These are phyloP conservation scores for Drosophila albomicans DNA, from an alignment of 1,140 invertebrate species.

Conservation along the genomic window DNA sequence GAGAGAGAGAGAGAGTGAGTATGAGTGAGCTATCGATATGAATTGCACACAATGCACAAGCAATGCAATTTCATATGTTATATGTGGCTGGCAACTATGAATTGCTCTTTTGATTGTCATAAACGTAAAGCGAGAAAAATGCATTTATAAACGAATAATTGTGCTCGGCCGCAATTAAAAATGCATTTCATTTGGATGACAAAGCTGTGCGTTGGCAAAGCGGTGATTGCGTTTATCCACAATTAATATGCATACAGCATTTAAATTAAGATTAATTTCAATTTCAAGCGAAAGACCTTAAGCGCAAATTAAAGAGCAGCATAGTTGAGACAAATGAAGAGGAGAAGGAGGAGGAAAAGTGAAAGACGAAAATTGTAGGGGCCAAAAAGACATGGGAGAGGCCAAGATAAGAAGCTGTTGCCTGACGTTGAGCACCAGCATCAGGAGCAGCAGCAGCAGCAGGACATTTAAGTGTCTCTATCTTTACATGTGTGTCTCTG, in stretches of 20 bases:
- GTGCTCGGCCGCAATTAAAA: constrained; percentile 53
- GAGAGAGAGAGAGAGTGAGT: background rate
- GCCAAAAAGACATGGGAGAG: constrained; percentile 4
- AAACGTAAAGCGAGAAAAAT: constrained; percentile 29
- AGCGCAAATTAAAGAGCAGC: constrained; percentile 16
- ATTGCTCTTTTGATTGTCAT: constrained; percentile 29
- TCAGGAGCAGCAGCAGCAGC: constrained; percentile 20
- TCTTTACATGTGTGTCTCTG: constrained; percentile 6
- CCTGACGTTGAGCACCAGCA: constrained; percentile 43
- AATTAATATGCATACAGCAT: constrained; percentile 53
- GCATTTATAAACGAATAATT: constrained; percentile 45
- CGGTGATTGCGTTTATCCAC: constrained; percentile 21
- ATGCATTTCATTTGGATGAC: constrained; percentile 35
- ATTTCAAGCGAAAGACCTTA: background rate
- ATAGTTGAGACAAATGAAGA: background rate
- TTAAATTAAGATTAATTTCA: constrained; percentile 31
- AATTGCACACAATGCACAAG: too few relatives aligned
- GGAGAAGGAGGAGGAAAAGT: background rate
- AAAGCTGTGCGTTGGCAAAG: constrained; percentile 21
- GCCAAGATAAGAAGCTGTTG: constrained; percentile 44
- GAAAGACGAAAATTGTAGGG: background rate
- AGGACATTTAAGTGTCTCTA: constrained; percentile 29
- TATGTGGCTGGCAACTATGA: constrained; percentile 18
- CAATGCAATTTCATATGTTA: background rate
- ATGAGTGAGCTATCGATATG: constrained; percentile 7